Conservation (phyloP, 2,797 vertebrate genomes). For the Gymnoscopelus braueri region DNA sequence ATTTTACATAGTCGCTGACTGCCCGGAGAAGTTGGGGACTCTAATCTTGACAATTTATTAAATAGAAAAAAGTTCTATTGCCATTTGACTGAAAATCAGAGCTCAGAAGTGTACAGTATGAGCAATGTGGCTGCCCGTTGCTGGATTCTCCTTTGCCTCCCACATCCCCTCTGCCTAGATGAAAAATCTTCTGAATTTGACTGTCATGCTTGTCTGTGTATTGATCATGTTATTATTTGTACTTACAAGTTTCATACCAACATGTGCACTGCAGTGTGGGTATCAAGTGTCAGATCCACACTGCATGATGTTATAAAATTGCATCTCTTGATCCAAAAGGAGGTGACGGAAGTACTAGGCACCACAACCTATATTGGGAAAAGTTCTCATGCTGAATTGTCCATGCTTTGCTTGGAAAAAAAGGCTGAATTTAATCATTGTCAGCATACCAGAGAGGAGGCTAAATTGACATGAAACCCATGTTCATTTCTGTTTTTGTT, state of each 20-base stretch:
- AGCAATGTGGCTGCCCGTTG: slow-evolving; percentile 26
- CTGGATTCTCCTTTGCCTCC: slow-evolving; percentile 5
- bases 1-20: slow-evolving; percentile 7
- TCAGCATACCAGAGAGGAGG: background rate
- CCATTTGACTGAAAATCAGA: slow-evolving; percentile 33
- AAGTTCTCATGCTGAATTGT: slow-evolving; percentile 27
- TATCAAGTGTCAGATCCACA: slow-evolving; percentile 51
- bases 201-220: slow-evolving; percentile 60
- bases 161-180: slow-evolving; percentile 27
- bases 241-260: slow-evolving; percentile 47
- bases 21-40: slow-evolving; percentile 20
- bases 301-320: slow-evolving; percentile 56
- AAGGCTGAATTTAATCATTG: background rate
- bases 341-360: background rate
- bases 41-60: slow-evolving; percentile 18
- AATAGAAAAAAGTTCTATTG: slow-evolving; percentile 1
- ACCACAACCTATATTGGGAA: slow-evolving; percentile 9
- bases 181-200: slow-evolving; percentile 25
- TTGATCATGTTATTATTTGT: slow-evolving; percentile 54
- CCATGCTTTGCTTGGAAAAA: slow-evolving; percentile 28
- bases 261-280: slow-evolving; percentile 57
- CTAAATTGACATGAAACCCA: slow-evolving; percentile 25
- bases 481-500: slow-evolving; percentile 37
- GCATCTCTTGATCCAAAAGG: slow-evolving; percentile 33
- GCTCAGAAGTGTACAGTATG: slow-evolving; percentile 20